Percentiles rank a stretch among this genome's conserved stretches.
These are phyloP conservation scores for Remorina albescens DNA, from an alignment of 2,797 vertebrate genomes.

Conservation along the genomic window DNA sequence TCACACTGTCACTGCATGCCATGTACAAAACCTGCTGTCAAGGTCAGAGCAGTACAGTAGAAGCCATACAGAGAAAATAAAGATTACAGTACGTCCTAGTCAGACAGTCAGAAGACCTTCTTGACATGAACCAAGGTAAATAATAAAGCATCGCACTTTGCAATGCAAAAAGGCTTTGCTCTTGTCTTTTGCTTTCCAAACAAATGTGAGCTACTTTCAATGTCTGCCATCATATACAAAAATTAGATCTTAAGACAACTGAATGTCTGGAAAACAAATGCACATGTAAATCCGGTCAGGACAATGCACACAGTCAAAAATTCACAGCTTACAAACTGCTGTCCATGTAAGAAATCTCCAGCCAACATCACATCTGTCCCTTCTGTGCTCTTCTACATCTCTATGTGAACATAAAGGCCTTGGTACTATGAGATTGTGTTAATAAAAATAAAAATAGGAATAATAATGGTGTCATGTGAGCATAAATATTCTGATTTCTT, in stretches of 20 bases:
- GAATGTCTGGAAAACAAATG: conserved; percentile 77
- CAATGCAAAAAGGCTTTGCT: conserved; percentile 78
- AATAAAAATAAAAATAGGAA: background rate
- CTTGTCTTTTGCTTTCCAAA: conserved; percentile 72
- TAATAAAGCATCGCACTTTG: conserved; percentile 74
- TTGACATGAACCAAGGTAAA: conserved; percentile 55
- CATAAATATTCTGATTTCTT: background rate
- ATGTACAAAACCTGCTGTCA: conserved; percentile 15
- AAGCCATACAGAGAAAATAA: conserved; percentile 25
- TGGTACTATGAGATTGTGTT: background rate
- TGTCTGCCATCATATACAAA: conserved; percentile 62
- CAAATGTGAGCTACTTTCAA: conserved; percentile 75
- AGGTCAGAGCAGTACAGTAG: conserved; percentile 1
- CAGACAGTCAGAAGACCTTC: conserved; percentile 47
- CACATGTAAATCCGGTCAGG: conserved; percentile 71
- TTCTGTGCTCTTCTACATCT: background rate
- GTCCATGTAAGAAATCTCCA: background rate
- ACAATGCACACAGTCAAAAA: conserved; percentile 38
- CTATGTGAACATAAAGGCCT: background rate
- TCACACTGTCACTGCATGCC: conserved; percentile 9
- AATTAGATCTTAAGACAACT: conserved; percentile 75
- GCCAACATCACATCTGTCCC: background rate
- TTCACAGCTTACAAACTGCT: conserved; percentile 21
- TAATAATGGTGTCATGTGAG: background rate
- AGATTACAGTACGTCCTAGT: conserved; percentile 15